Evolutionary conservation across 2,888 invertebrate genomes (phyloP), one percentile per base, ranked within the genome.

Genomic region (Atherix ibis): DNA sequence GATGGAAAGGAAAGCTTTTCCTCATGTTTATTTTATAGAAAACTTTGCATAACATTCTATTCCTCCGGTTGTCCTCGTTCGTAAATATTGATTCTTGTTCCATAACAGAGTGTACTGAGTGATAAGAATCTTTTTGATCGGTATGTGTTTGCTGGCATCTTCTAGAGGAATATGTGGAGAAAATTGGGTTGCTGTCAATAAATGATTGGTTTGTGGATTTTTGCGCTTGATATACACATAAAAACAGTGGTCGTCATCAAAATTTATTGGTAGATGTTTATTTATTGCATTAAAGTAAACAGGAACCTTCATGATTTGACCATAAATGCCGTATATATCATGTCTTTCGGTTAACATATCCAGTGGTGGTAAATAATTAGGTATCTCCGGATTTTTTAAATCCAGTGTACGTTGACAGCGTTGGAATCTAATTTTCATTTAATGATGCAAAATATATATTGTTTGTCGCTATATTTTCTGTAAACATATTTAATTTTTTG

Each of bases 301-400:
- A 38, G 56, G 56, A 3, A 57, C 52, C 42, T 58, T 58, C 9
- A 58, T 58, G 34, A 56, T 47, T 51, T 59, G 56, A 1, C 52
- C 55, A 17, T 47, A 37, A 12, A 57, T 56, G 42, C 53, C 54
- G 46, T 49, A 50, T 34, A 40, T 40, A 13, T 40, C 40, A 13
- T 39, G 35, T 37, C 47, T 33, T 42, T 47, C 44, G 5, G 38
- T 27, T 4, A 48, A 36, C 2, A 41, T 27, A 40, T 49, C 36
- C 24, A 49, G 37, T 13, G 31, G 37, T 37, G 38, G 42, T 16
- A 46, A 25, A 38, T 30, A 27, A 17, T 22, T 25, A 13, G 48
- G 48, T 24, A 35, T 25, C 9, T 18, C 15, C 14, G 17, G 30
- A 35, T 35, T 31, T 35, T 35, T 31, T 18, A n/a, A 35, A 35